A percentile compares a stretch with the other conserved stretches of the same genome.
Conservation (phyloP, 2,888 invertebrate species). For the Apodemia zela region DNA sequence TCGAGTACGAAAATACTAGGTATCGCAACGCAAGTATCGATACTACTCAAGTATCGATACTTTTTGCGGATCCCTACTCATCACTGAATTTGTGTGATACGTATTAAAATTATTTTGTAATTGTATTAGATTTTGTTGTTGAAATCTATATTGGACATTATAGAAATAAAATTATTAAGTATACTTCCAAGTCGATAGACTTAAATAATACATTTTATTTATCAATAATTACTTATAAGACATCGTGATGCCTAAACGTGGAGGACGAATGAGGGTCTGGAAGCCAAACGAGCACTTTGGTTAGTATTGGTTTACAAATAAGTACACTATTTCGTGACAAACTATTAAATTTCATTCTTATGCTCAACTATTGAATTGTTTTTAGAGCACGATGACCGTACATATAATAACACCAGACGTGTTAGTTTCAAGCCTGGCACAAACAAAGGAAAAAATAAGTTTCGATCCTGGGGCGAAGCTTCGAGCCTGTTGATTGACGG, state of each 20-base stretch:
- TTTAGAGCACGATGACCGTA: conserved; percentile 75
- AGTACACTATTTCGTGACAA: not conserved
- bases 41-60: too few species aligned
- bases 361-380: conserved; percentile 25
- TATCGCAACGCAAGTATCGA: too few species aligned
- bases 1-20: too few species aligned
- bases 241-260: conserved; percentile 68
- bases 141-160: too few species aligned
- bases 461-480: conserved; percentile 61
- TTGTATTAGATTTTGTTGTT: too few species aligned
- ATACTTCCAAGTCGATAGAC: not conserved
- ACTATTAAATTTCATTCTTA: not conserved
- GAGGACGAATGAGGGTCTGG: conserved; percentile 60
- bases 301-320: conserved; percentile 36
- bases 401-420: conserved; percentile 61
- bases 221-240: not conserved
- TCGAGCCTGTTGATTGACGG: conserved; percentile 79
- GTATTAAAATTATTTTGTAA: too few species aligned
- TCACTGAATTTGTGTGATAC: not conserved
- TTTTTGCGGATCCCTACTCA: too few species aligned
- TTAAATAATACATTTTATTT: not conserved
- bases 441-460: conserved; percentile 67
- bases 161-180: too few species aligned
- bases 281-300: conserved; percentile 66
- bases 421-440: conserved; percentile 79